Evolutionary conservation across 2,888 invertebrate species (phyloP), one percentile per base, ranked within the genome.

Genomic region (Ectropis crepuscularia): DNA sequence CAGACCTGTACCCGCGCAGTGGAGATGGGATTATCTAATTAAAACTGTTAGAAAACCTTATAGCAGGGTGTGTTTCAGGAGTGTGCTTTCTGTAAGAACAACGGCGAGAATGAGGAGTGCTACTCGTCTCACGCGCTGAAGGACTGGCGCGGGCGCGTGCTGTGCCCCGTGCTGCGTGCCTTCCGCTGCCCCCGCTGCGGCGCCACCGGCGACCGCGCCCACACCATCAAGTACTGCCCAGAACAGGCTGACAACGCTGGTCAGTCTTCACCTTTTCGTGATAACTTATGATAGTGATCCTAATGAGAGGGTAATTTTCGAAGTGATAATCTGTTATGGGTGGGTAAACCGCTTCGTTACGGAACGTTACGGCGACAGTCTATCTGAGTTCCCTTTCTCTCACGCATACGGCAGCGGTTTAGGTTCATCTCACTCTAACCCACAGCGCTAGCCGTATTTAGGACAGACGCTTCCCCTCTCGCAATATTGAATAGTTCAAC

Each of bases 181-280:
- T 96, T 80, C 76, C 82, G 80, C 59, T 97, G 97, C 78, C 96
- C 95, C 4, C 94, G 94, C 47, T 97, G 97, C 73, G 93, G 94
- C 5, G 95, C 94, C 46, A 94, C 94, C 28, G 97, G 96, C 6
- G 96, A 96, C 75, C 82, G 85, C 11, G 96, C 97, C 0, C 97
- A 97, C 80, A 97, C 97, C 1, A 89, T 96, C 68, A 96, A 96
- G 74, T 96, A 97, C 82, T 97, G 97, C 75, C 96, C 95, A 0
- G 83, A 86, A 51, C 82, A 81, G 48, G 53, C 67, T 5, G 82
- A 84, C 16, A 68, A 73, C 54, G 39, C 39, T 9, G 84, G 88
- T 86, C 68, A 66, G 11, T 6, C 36, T 11, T 9, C 47, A 8
- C 8, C 11, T 45, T 45, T n/a, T 43, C 5, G n/a, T 43, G 7